Percentiles rank a stretch among this genome's conserved stretches.
These are phyloP conservation scores for Boloria euphrosyne DNA, from an alignment of 2,888 invertebrate species.

Conservation along the genomic window DNA sequence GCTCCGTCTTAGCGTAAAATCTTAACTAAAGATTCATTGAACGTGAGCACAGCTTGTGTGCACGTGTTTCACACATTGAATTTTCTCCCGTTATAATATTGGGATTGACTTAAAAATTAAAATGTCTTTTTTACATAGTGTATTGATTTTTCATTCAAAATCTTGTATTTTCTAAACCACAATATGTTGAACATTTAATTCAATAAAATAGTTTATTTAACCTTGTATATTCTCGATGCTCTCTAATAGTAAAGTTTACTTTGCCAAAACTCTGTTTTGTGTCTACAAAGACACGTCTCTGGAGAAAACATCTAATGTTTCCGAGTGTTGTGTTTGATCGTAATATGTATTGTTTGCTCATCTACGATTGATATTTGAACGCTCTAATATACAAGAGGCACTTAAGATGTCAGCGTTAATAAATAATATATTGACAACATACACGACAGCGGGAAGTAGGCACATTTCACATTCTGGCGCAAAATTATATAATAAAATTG, in stretches of 20 bases:
- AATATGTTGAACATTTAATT: too few species aligned
- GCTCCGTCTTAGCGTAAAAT: slow-evolving; percentile 57
- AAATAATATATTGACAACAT: slow-evolving; percentile 18
- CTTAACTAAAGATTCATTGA: slow-evolving; percentile 68
- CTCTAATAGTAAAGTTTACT: not conserved
- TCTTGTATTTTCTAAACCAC: too few species aligned
- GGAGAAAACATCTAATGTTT: slow-evolving; percentile 9
- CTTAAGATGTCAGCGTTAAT: slow-evolving; percentile 19
- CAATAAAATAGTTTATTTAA: too few species aligned
- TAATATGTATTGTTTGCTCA: slow-evolving; percentile 20
- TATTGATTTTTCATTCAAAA: too few species aligned
- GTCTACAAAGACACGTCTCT: not conserved
- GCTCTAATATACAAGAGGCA: slow-evolving; percentile 12
- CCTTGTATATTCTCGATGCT: not conserved
- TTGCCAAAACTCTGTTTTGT: slow-evolving; percentile 5
- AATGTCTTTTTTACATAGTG: not conserved
- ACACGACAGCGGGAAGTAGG: not conserved
- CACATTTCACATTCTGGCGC: not conserved
- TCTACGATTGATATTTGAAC: slow-evolving; percentile 24
- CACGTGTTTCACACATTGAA: slow-evolving; percentile 45
- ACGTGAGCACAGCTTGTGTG: slow-evolving; percentile 35
- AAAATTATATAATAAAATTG: too few species aligned
- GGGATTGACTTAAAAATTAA: not conserved
- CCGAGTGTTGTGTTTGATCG: slow-evolving; percentile 13
- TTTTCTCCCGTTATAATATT: slow-evolving; percentile 6